These are phyloP conservation scores for Arenicola marina DNA, from an alignment of 2,888 invertebrate species.

Conservation along the genomic window DNA sequence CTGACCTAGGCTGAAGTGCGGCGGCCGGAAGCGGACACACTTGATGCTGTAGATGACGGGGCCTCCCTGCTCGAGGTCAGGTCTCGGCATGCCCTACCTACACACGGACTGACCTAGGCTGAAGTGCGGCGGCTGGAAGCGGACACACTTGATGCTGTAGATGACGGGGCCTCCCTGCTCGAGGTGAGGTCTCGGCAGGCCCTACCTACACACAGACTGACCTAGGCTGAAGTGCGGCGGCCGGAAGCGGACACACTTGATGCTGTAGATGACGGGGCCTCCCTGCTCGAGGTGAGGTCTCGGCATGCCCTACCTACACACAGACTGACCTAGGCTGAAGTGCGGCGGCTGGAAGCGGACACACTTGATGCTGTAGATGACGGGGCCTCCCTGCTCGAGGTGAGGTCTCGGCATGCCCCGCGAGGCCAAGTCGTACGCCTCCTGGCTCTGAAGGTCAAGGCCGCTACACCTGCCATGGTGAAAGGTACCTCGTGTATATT, in stretches of 20 bases:
- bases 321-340: conserved; percentile 76
- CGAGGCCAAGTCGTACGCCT: conserved; percentile 85
- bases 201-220: conserved; percentile 66
- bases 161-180: conserved; percentile 72
- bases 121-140: conserved; percentile 82
- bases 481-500: too few relatives aligned
- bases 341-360: conserved; percentile 79
- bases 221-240: conserved; percentile 85
- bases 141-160: conserved; percentile 83
- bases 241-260: conserved; percentile 81
- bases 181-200: conserved; percentile 76
- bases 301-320: too few relatives aligned
- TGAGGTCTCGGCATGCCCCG: conserved; percentile 81
- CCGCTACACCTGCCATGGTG: conserved; percentile 66
- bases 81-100: too few relatives aligned
- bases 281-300: conserved; percentile 70
- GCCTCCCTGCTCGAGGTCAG: conserved; percentile 67
- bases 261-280: conserved; percentile 80
- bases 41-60: conserved; percentile 86
- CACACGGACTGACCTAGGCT: conserved; percentile 73
- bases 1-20: conserved; percentile 82
- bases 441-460: conserved; percentile 82
- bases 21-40: conserved; percentile 79
- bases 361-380: conserved; percentile 85
- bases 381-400: conserved; percentile 68